Evolutionary conservation across 2,797 vertebrate genomes (phyloP), one percentile per base, ranked within the genome.

Genomic region (Apogon talboti): DNA sequence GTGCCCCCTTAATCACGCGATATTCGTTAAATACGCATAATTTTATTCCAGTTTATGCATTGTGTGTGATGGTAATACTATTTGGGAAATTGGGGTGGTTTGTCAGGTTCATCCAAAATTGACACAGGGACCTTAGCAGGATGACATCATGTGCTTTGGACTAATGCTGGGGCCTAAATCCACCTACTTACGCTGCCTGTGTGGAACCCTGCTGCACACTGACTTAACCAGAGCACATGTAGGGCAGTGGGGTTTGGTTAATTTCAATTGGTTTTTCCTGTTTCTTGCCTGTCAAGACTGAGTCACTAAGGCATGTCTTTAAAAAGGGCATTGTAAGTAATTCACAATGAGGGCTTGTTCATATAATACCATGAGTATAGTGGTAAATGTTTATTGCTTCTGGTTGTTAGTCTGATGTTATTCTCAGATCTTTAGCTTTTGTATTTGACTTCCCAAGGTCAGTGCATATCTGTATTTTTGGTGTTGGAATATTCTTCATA

Each of bases 71-170:
- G 19, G 0, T 3, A 0, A 0, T 41, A 4, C 13, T 54, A 11
- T 43, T 44, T 40, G 0, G 16, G 13, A 33, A 59, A 13, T 30
- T 16, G 11, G 3, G 1, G 30, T 13, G 41, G 24, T 74, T 65
- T 44, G 42, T 11, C 70, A 30, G 44, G 33, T 78, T 53, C 2
- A 44, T 35, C 11, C 66, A 52, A 53, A 81, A 78, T 59, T 70
- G 54, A 81, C 68, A 73, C 49, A 78, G 63, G 80, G 82, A 81
- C 60, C 68, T 33, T 54, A 74, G 52, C 59, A 54, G 77, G 76
- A 87, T 91, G 90, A 91, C 90, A 88, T 88, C 87, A 88, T 90
- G 80, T 83, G 83, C 75, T 87, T 79, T 83, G 75, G 76, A 74
- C 81, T 90, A 87, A 91, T 79, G 60, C 84, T 83, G 63, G 78